A percentile compares a stretch with the other conserved stretches of the same genome.
Evolutionary conservation across 2,797 vertebrate genomes (phyloP).

Genomic region (Ptychadena robeensis): DNA sequence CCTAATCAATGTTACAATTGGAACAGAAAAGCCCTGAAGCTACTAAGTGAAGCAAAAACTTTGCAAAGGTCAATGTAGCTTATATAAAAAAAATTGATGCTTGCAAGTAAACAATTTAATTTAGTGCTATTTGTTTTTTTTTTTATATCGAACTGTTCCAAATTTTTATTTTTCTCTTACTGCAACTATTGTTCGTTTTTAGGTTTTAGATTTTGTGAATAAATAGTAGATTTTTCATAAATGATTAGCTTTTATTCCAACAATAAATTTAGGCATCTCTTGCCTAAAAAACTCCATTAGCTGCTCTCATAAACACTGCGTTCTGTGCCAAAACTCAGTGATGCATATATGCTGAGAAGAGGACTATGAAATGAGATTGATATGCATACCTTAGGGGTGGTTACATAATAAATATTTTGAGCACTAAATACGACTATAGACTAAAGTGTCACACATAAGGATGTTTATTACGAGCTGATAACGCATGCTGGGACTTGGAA

Average conservation of each 20-base stretch:
- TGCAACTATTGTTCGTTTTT: not conserved
- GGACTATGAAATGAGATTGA: constrained; percentile 5
- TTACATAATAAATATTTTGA: not conserved
- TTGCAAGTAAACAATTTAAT: too few species aligned
- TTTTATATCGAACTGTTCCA: not conserved
- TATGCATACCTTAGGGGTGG: not conserved
- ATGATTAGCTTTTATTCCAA: not conserved
- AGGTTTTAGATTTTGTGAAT: not conserved
- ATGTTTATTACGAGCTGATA: not conserved
- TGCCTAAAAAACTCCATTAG: not conserved
- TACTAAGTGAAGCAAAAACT: too few species aligned
- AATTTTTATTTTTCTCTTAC: not conserved
- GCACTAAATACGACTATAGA: not conserved
- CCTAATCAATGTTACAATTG: too few species aligned
- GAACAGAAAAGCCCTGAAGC: too few species aligned
- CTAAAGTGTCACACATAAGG: not conserved
- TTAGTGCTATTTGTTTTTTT: too few species aligned
- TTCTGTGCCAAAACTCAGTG: constrained; percentile 1
- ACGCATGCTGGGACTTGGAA: not conserved
- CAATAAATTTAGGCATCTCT: not conserved
- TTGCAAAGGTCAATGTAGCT: too few species aligned
- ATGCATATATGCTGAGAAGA: not conserved
- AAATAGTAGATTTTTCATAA: not conserved
- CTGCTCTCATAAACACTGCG: not conserved
- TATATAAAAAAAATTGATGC: too few species aligned